Evolutionary conservation across 1,140 invertebrate genomes (phyloP).

Genomic region (Nomia melanderi): DNA sequence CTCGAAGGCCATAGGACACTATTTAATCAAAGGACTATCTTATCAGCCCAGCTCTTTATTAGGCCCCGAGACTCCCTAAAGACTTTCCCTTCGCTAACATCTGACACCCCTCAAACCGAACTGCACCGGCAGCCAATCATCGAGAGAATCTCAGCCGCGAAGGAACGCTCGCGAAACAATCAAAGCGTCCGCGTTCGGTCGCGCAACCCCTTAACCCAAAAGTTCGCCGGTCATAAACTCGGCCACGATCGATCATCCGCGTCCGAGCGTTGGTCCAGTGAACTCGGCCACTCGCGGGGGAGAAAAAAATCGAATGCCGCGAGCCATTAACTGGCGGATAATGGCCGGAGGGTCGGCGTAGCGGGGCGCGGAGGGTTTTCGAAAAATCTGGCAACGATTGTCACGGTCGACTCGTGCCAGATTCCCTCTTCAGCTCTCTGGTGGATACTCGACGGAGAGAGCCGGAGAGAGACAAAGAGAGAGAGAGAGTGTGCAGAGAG

Average conservation of each 20-base stretch:
- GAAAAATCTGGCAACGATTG: constrained; percentile 53
- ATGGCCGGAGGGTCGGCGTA: background rate
- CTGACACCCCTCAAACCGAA: too few species aligned
- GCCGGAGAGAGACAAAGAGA: background rate
- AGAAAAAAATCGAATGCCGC: constrained; percentile 21
- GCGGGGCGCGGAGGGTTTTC: constrained; percentile 21
- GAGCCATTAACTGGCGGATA: constrained; percentile 41
- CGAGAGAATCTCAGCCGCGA: too few species aligned
- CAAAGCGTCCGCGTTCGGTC: too few species aligned
- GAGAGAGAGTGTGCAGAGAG: background rate
- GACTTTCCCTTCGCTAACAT: too few species aligned
- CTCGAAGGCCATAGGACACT: too few species aligned
- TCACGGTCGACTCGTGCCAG: constrained; percentile 47
- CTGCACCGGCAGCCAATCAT: too few species aligned
- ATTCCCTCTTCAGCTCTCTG: constrained; percentile 34
- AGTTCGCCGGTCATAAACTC: too few species aligned
- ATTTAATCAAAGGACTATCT: too few species aligned
- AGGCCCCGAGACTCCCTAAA: too few species aligned
- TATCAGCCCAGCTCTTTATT: too few species aligned
- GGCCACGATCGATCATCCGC: background rate
- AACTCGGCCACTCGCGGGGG: background rate
- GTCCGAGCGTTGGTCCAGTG: background rate
- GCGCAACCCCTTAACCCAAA: too few species aligned
- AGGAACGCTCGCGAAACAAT: too few species aligned
- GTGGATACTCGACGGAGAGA: constrained; percentile 31